Percentiles rank a stretch among this genome's conserved stretches.
phyloP scores from a whole-genome alignment of 2,113 vertebrate genomes.

The Condylura cristata region DNA sequence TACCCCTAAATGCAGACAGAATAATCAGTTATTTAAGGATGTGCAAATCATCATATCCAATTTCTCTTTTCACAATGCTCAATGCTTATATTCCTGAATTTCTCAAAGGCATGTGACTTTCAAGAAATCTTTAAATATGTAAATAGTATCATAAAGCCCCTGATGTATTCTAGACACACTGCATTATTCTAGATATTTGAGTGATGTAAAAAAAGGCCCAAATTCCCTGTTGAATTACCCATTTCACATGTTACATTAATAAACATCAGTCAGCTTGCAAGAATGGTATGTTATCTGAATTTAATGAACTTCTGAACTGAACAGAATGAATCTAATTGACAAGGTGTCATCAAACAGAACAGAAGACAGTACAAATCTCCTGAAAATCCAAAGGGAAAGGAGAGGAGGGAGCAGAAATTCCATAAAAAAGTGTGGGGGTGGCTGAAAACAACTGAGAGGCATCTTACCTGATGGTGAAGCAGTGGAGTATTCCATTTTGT shows the following conservation, averaged over 20 bases:
- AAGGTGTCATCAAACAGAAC: slow-evolving; percentile 68
- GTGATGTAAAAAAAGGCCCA: slow-evolving; percentile 68
- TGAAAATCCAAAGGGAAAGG: not conserved
- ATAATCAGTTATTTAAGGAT: not conserved
- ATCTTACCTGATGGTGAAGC: not conserved
- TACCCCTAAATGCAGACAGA: not conserved
- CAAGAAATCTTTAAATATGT: slow-evolving; percentile 70
- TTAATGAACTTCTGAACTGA: slow-evolving; percentile 81
- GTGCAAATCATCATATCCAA: slow-evolving; percentile 35
- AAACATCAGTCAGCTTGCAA: slow-evolving; percentile 76
- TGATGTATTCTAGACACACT: slow-evolving; percentile 38
- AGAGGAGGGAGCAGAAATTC: not conserved
- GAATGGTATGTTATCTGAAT: slow-evolving; percentile 66
- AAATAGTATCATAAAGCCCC: slow-evolving; percentile 54
- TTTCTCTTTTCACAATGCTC: slow-evolving; percentile 59
- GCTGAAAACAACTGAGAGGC: not conserved
- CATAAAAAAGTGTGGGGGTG: fast-evolving
- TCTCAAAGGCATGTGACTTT: slow-evolving; percentile 73
- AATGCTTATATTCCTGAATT: slow-evolving; percentile 44
- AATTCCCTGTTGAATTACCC: slow-evolving; percentile 70
- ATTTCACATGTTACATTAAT: slow-evolving; percentile 66
- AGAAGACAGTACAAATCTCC: slow-evolving; percentile 32
- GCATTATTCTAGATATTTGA: slow-evolving; percentile 73
- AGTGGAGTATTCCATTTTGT: not conserved
- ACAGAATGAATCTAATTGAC: slow-evolving; percentile 64